Base-by-base conservation (phyloP, 92 coral and sea anemone species). In the Epizoanthus ramosus region DNA sequence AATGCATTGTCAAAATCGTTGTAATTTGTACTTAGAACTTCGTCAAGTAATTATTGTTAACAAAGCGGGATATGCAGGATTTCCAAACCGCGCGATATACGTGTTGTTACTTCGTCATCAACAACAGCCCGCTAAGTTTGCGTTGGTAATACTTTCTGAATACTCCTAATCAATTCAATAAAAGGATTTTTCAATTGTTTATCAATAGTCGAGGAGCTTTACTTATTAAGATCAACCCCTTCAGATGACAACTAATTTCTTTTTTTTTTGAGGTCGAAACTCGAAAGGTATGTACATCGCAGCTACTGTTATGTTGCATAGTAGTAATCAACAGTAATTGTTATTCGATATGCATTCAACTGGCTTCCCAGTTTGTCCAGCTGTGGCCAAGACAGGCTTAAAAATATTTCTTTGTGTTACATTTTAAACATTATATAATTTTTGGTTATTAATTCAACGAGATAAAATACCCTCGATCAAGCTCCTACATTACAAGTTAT, bases 401-500 rank as follows among this genome's bases (percentile, higher is more conserved):
- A 47, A 47, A 2, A 47, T 47, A 47, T 47, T 47, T 47, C 14
- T 15, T 47, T 47, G 54, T 47, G 54, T 47, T 47, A 47, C 54
- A 37, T n/a, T n/a, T n/a, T n/a, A n/a, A n/a, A n/a, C n/a, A n/a
- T n/a, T n/a, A n/a, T n/a, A n/a, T n/a, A n/a, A n/a, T n/a, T n/a
- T n/a, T 28, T 28, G 69, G 80, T 72, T n/a, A 70, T 73, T 57
- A 70, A 37, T 57, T 57, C 67, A 37, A 81, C n/a, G 7, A 75
- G 65, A 74, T 75, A 68, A 61, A 83, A 63, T 58, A 83, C 75
- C 68, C 58, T 75, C 74, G 72, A 25, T 41, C 82, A 15, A 68
- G 68, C 66, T 39, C n/a, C 79, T 23, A 21, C 79, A 39, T 17
- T 22, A 23, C 58, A 73, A 47, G 58, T 2, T 50, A 15, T 16